These are phyloP conservation scores for Oreochromis grahami DNA, from an alignment of 2,797 vertebrate genomes.

Conservation along the genomic window DNA sequence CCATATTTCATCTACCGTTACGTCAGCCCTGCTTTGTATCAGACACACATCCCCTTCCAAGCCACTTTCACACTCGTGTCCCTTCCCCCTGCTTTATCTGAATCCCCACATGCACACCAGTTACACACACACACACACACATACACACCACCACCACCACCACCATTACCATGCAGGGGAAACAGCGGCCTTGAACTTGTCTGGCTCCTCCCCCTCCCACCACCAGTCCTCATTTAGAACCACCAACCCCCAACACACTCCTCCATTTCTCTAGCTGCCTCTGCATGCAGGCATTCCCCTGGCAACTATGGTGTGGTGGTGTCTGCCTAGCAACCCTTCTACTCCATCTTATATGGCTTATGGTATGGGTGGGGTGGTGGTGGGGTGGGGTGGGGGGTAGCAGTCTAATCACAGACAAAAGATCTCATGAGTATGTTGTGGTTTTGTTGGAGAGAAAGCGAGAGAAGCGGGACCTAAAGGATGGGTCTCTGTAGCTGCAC, in stretches of 20 bases:
- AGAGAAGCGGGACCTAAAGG: background rate
- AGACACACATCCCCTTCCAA: conserved; percentile 31
- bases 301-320: conserved; percentile 71
- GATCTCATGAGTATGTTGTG: conserved; percentile 23
- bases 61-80: conserved; percentile 24
- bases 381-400: conserved; percentile 12
- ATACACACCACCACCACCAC: background rate
- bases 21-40: conserved; percentile 49
- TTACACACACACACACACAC: conserved; percentile 11
- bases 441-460: background rate
- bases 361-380: conserved; percentile 19
- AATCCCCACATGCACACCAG: conserved; percentile 3
- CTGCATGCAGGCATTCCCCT: conserved; percentile 75
- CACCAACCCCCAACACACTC: conserved; percentile 64
- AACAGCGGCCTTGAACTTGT: conserved; percentile 75
- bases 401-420: conserved; percentile 56
- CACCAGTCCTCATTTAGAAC: conserved; percentile 32
- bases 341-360: conserved; percentile 35
- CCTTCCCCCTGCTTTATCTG: conserved; percentile 59
- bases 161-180: conserved; percentile 38
- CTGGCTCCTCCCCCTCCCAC: conserved; percentile 55
- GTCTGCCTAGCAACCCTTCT: conserved; percentile 78
- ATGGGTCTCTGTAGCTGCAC: background rate
- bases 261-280: conserved; percentile 62
- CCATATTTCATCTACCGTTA: conserved; percentile 37